Percentiles rank a stretch among this genome's conserved stretches.
Evolutionary conservation across 2,113 vertebrate species (phyloP).

Genomic region (Pangasianodon hypophthalmus): DNA sequence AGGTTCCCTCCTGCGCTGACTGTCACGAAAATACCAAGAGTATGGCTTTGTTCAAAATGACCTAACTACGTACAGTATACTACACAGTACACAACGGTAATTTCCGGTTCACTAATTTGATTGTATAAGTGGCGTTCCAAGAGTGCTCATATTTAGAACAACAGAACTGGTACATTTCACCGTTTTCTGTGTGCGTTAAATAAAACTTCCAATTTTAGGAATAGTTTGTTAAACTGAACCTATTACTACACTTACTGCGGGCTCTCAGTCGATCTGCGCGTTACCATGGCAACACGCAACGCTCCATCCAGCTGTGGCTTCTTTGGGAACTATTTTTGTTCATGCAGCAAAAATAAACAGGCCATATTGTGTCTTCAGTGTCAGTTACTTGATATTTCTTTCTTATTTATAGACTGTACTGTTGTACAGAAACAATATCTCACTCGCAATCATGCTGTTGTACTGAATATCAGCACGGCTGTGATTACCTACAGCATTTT

Average conservation of each 20-base stretch:
- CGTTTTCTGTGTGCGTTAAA: neutral
- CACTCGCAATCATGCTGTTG: no score
- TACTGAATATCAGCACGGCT: neutral
- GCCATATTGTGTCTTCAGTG: neutral
- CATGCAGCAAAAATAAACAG: no score
- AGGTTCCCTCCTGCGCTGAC: neutral
- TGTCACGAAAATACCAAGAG: neutral
- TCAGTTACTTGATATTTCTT: neutral
- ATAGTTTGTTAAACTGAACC: neutral
- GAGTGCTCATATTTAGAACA: neutral
- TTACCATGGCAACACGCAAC: neutral
- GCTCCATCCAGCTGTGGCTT: neutral
- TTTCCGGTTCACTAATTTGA: neutral
- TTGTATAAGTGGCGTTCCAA: neutral
- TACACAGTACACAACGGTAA: neutral
- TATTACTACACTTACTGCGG: neutral
- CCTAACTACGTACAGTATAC: neutral
- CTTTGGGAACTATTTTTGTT: no score
- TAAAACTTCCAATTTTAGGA: neutral
- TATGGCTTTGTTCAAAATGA: neutral
- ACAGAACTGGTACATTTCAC: no score
- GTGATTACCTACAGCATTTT: neutral
- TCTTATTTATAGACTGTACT: neutral
- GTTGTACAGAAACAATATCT: neutral
- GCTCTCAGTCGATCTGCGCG: neutral